Percentiles rank a stretch among this genome's conserved stretches.
These are phyloP conservation scores for Aplysia californica DNA, from an alignment of 1,140 invertebrate species.

Conservation along the genomic window DNA sequence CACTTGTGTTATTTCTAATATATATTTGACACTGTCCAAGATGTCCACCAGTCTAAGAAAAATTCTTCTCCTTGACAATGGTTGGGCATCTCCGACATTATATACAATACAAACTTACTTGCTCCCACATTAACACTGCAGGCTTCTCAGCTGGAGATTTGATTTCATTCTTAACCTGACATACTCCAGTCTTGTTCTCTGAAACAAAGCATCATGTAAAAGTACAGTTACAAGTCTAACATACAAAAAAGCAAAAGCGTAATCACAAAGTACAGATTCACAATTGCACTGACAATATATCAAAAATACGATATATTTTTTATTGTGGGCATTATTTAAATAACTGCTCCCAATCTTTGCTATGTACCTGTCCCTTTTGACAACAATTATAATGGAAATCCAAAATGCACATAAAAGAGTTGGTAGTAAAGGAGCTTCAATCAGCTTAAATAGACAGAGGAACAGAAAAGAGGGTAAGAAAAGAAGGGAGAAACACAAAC, in stretches of 20 bases:
- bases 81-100: too few species aligned
- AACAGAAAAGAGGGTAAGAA: too few species aligned
- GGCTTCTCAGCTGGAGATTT: constrained; percentile 47
- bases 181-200: constrained; percentile 56
- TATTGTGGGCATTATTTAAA: neutral
- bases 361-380: neutral
- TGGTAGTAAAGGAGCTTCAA: too few species aligned
- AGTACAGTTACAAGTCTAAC: neutral
- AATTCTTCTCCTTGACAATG: neutral
- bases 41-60: neutral
- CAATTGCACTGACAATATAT: neutral
- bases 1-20: neutral
- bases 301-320: too few species aligned
- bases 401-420: too few species aligned
- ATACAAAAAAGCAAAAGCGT: neutral
- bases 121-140: constrained; percentile 56
- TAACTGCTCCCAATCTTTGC: neutral
- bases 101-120: constrained; percentile 38
- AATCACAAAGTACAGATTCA: neutral
- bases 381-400: neutral
- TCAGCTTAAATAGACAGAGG: too few species aligned
- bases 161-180: constrained; percentile 52
- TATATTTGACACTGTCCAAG: neutral
- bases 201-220: constrained; percentile 31
- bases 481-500: too few species aligned